Base-by-base conservation (phyloP, 2,113 vertebrate genomes). In the Sigmodon hispidus region DNA sequence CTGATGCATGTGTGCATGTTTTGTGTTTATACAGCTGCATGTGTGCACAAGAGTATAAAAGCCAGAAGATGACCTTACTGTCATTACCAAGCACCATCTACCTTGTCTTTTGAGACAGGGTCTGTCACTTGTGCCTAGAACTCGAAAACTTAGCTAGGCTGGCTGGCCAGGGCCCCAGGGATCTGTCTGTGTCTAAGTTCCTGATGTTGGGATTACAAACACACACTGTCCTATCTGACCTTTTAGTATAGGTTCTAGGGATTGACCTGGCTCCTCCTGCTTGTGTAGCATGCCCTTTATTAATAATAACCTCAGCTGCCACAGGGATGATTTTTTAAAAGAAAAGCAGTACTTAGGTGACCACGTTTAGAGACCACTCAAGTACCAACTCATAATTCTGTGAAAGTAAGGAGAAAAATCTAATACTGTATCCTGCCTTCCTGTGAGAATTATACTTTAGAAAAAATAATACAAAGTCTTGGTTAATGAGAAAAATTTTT, bases 341-440 rank as follows among this genome's bases (percentile, higher is more conserved):
- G 36, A 31, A 87, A 61, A 43, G 0, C 63, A 73, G 87, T n/a
- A 43, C 7, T 50, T n/a, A 50, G 52, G 19, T 57, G n/a, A n/a
- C n/a, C 26, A 77, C 5, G 40, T 89, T 67, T 59, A 43, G 22
- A 80, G 7, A 15, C 34, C 61, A 8, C 29, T 8, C 59, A 31
- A 52, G 72, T 34, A 80, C 36, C 26, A 89, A 89, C 29, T 52
- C 65, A 57, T 79, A 79, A 92, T 61, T 86, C 40, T 52, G 5
- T 77, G 48, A 84, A 70, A 29, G 26, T 8, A 55, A 57, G 40
- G 31, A 72, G 9, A 81, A 90, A 89, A 90, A 69, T 61, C 57
- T 90, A 96, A 50, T 31, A 81, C 55, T 69, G 69, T 65, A 87
- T 84, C 43, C 69, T 79, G 31, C 63, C 31, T 79, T 89, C 61